Evolutionary conservation across 23 tunicate genomes (phyloP), one percentile per base, ranked within the genome.

Genomic region (Styela clava): DNA sequence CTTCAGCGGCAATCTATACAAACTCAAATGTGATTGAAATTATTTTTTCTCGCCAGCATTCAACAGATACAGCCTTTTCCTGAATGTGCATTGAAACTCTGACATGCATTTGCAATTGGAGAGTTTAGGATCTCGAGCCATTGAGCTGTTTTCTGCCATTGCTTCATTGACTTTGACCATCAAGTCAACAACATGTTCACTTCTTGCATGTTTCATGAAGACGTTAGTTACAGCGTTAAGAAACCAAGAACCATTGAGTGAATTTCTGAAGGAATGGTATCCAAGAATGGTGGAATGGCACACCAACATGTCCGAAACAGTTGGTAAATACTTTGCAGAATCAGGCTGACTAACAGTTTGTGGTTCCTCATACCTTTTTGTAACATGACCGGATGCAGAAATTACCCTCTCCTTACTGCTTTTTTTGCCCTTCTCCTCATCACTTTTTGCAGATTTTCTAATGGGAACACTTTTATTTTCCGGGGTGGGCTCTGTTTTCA

Each of bases 191-290:
- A 71, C 16, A 16, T 71, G 77, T 29, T 71, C 34, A 22, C 35
- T 27, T 27, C 29, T 71, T n/a, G 77, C 77, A 71, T 71, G 77
- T 26, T 27, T 71, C 77, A 71, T 71, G 29, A 71, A 71, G 7
- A 71, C 35, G 34, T 71, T 71, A 12, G 77, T 71, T 3, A 71
- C 37, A 16, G 77, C 77, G 77, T 71, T 71, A 5, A 71, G 32
- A 32, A 71, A 71, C 77, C 77, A 71, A 16, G 35, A 28, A 3
- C 77, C 77, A 16, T 71, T 71, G 5, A 21, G 32, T 18, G 77
- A 34, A 34, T 71, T 34, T 16, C 77, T 35, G 29, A 71, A 71
- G 5, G 77, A 71, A 21, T 33, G 34, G 29, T 3, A 71, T 34
- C 77, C 77, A 30, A 18, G 77, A 71, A 35, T 34, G 12, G 77